These are phyloP conservation scores for Dendroctonus ponderosae DNA, from an alignment of 1,140 invertebrate species.

Conservation along the genomic window DNA sequence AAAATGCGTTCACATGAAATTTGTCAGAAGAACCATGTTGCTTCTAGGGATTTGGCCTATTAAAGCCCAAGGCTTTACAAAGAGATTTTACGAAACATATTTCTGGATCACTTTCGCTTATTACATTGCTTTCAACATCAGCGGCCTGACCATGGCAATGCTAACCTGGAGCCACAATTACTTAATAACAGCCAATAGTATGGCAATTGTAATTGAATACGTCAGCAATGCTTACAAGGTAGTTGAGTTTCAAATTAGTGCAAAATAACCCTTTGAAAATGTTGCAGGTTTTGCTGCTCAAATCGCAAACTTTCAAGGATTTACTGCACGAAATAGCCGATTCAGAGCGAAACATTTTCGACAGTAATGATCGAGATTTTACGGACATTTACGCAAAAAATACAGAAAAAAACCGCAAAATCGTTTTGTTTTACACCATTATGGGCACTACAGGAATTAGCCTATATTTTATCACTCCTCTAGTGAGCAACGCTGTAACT, in stretches of 20 bases:
- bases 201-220: constrained; percentile 31
- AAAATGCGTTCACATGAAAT: constrained; percentile 6
- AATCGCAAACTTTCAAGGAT: constrained; percentile 12
- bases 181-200: constrained; percentile 19
- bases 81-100: constrained; percentile 19
- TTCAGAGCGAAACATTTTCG: constrained; percentile 23
- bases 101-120: constrained; percentile 26
- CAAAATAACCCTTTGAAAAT: no score
- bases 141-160: constrained; percentile 17
- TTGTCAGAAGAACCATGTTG: constrained; percentile 13
- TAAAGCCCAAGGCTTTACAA: constrained; percentile 2
- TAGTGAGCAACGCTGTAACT: constrained; percentile 20
- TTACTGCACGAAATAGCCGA: constrained; percentile 11
- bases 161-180: constrained; percentile 20
- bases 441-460: constrained; percentile 28
- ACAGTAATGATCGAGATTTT: constrained; percentile 14
- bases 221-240: constrained; percentile 29
- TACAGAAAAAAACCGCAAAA: constrained; percentile 10
- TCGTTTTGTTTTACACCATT: constrained; percentile 20
- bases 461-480: constrained; percentile 25
- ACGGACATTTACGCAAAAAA: constrained; percentile 28
- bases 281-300: constrained; percentile 21
- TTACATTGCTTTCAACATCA: constrained; percentile 25
- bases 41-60: constrained; percentile 32
- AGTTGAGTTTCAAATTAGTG: background rate